Base-by-base conservation (phyloP, 1,140 invertebrate species). In the Drosophila burlai region DNA sequence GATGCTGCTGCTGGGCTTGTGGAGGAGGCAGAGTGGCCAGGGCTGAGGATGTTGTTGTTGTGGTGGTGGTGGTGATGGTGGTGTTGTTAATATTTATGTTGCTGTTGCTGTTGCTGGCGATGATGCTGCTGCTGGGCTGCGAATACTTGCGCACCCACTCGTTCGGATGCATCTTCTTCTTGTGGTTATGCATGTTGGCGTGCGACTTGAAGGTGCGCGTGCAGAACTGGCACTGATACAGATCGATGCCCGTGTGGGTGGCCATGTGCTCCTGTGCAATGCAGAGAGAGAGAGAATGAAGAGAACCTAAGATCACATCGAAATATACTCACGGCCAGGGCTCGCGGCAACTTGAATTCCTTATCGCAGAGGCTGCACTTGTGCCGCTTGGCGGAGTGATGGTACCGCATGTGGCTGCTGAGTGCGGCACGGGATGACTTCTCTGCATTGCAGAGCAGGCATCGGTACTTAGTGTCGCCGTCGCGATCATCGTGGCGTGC, bases 111-210 rank as follows among this genome's bases (percentile, higher is more conserved):
- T 24, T 24, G 21, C 46, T 24, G 21, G 24, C 15, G 11, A 29
- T 52, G 10, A 45, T 40, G 18, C 40, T 61, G 36, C 45, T 79
- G 36, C 62, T 89, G 16, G 85, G 85, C 55, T 91, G 82, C 2
- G 85, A 73, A 9, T 90, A 90, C 40, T 91, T 90, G 3, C 83
- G 64, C 45, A 91, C 85, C 80, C 83, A 93, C 18, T 93, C 92
- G n/a, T 81, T 81, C 0, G 89, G 83, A 76, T 93, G 92, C 68
- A 90, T 82, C 58, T 92, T 92, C 68, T 92, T 92, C 42, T 91
- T 89, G 77, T 93, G 92, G 18, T 91, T 85, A 50, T 92, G 86
- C 91, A 93, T 92, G 54, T 93, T 93, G 13, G 92, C 89, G 24
- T 89, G 82, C 4, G 85, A 92, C 42, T 91, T 92, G 15, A 93